Base-by-base conservation (phyloP, 2,888 invertebrate genomes). In the Spatulosminthurus flaviceps region DNA sequence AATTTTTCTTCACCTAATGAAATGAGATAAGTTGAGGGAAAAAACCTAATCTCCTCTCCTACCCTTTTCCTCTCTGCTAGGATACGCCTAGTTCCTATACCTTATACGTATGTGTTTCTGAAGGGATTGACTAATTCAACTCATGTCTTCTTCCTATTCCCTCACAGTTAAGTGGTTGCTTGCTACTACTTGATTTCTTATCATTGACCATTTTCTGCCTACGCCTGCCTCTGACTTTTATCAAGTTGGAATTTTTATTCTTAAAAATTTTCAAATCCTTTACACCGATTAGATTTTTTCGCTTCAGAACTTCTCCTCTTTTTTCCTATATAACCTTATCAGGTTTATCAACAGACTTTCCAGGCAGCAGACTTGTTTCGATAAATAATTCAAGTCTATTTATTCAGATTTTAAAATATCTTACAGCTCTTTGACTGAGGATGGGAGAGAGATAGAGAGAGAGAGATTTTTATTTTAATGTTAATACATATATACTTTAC, bases 161-260 rank as follows among this genome's bases (percentile, higher is more conserved):
- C 41, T 7, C 16, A n/a, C n/a, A 51, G 51, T 51, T 51, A 13
- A 51, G 19, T 51, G 16, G 51, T 51, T 51, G 16, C n/a, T 19
- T 11, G 51, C 51, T 51, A 51, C 51, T 51, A 2, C 51, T 51
- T 51, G 51, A 51, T 51, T 51, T 19, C 51, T 51, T 51, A 51
- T 51, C 51, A 16, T 51, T 4, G 51, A 9, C 19, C 51, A 51
- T 51, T 51, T 34, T 51, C 51, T 51, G n/a, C 51, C 51, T 19
- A 51, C 51, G 51, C 51, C 51, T 51, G n/a, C 16, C 51, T 19
- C n/a, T 51, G 34, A 34, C 9, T 34, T 4, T 34, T 34, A 7
- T 34, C 34, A 34, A 34, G 34, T 9, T 34, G 34, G 34, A 34
- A 34, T 34, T n/a, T n/a, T n/a, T n/a, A n/a, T n/a, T 34, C 34